These are phyloP conservation scores for Sporophila hypoxantha DNA, from an alignment of 2,113 vertebrate genomes.

Conservation along the genomic window DNA sequence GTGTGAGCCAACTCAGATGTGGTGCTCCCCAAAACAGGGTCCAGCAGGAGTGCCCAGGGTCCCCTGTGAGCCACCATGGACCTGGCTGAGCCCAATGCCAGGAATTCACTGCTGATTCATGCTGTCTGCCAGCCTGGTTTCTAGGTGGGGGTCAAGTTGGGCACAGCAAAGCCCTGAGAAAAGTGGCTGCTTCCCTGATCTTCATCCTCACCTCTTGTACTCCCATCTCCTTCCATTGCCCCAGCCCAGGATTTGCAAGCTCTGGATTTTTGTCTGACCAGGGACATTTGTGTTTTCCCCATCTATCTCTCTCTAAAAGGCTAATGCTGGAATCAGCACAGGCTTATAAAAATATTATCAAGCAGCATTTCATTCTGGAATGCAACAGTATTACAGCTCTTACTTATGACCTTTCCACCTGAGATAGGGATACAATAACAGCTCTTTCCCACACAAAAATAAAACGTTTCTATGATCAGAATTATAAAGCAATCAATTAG, in stretches of 20 bases:
- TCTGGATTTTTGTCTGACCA: background rate
- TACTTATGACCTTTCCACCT: background rate
- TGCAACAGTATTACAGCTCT: background rate
- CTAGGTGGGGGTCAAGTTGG: background rate
- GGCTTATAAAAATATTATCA: background rate
- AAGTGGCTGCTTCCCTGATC: background rate
- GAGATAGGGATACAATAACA: background rate
- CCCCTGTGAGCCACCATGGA: background rate
- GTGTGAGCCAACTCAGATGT: background rate
- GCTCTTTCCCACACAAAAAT: background rate
- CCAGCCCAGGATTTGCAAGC: background rate
- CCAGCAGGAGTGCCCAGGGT: background rate
- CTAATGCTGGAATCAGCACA: background rate
- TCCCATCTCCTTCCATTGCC: background rate
- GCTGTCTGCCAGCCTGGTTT: background rate
- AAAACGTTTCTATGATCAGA: background rate
- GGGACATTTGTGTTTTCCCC: background rate
- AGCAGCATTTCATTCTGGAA: background rate
- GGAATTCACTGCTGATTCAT: background rate
- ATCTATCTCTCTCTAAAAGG: background rate
- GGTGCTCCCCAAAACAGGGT: background rate
- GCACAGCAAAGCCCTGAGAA: background rate
- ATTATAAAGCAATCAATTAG: background rate
- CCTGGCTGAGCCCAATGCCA: background rate
- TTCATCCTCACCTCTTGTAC: background rate